These are phyloP conservation scores for Sitodiplosis mosellana DNA, from an alignment of 1,140 invertebrate species.

Conservation along the genomic window DNA sequence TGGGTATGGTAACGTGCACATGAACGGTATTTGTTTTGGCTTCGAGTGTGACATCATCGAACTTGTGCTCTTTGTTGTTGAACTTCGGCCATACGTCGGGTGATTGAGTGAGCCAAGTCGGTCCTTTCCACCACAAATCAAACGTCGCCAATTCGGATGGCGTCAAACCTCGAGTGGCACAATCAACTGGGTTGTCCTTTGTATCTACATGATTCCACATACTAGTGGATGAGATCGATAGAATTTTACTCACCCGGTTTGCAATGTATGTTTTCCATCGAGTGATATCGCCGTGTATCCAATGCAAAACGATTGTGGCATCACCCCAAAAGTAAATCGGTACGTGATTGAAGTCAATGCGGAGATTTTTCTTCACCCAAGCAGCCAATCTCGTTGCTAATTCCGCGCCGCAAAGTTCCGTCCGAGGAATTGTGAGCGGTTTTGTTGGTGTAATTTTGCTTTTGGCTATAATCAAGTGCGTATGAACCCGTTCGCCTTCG, in stretches of 20 bases:
- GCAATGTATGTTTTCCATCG: slow-evolving; percentile 18
- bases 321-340: slow-evolving; percentile 3
- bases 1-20: too few species aligned
- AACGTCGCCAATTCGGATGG: slow-evolving; percentile 2
- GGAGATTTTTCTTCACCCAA: neutral
- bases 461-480: slow-evolving; percentile 5
- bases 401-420: slow-evolving; percentile 12
- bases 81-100: neutral
- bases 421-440: slow-evolving; percentile 8
- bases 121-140: slow-evolving; percentile 12
- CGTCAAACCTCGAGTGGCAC: slow-evolving; percentile 7
- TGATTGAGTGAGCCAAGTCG: slow-evolving; percentile 4
- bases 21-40: too few species aligned
- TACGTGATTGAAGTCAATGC: neutral
- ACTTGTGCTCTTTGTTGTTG: neutral
- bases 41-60: neutral
- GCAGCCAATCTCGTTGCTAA: slow-evolving; percentile 5
- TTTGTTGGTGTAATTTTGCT: slow-evolving; percentile 12
- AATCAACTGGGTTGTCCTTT: slow-evolving; percentile 13
- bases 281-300: slow-evolving; percentile 10
- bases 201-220: slow-evolving; percentile 12
- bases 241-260: slow-evolving; percentile 18
- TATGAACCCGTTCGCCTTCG: neutral
- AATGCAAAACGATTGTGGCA: slow-evolving; percentile 10
- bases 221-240: slow-evolving; percentile 4